These are phyloP conservation scores for Peribatodes rhomboidaria DNA, from an alignment of 2,888 invertebrate genomes.

Conservation along the genomic window DNA sequence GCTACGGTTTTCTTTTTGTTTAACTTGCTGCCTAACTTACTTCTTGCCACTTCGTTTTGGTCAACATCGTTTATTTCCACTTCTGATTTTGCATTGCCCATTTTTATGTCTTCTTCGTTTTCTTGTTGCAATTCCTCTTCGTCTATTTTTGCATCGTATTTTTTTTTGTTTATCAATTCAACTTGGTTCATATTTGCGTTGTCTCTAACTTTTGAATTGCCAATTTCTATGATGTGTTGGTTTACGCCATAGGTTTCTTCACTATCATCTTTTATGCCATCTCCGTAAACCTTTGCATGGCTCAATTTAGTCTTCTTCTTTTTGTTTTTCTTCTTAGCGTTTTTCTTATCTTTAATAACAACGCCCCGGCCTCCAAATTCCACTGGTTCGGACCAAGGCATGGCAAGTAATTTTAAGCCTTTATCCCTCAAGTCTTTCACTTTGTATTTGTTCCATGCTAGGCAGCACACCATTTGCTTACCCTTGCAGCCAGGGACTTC, in stretches of 20 bases:
- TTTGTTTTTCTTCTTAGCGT: background rate
- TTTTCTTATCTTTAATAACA: conserved; percentile 37
- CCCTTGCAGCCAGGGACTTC: conserved; percentile 73
- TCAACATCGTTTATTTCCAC: background rate
- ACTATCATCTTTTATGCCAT: background rate
- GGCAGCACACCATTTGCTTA: conserved; percentile 73
- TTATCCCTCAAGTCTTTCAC: conserved; percentile 63
- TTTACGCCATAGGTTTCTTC: background rate
- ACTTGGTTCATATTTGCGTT: too few species aligned
- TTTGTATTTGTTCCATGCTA: conserved; percentile 69
- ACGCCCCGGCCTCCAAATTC: conserved; percentile 71
- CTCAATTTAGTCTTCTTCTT: background rate
- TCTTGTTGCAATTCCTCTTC: background rate
- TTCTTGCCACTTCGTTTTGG: background rate
- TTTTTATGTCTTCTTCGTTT: background rate
- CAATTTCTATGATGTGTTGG: too few species aligned
- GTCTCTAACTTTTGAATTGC: too few species aligned
- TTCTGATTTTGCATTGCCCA: background rate
- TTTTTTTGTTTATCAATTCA: background rate
- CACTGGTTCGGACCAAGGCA: conserved; percentile 63
- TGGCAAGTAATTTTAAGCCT: conserved; percentile 57
- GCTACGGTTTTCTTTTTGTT: conserved; percentile 36
- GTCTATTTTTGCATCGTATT: background rate
- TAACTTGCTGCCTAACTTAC: background rate
- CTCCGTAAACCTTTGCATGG: background rate